Evolutionary conservation across 2,113 vertebrate genomes (phyloP).

Genomic region (Dipodomys spectabilis): DNA sequence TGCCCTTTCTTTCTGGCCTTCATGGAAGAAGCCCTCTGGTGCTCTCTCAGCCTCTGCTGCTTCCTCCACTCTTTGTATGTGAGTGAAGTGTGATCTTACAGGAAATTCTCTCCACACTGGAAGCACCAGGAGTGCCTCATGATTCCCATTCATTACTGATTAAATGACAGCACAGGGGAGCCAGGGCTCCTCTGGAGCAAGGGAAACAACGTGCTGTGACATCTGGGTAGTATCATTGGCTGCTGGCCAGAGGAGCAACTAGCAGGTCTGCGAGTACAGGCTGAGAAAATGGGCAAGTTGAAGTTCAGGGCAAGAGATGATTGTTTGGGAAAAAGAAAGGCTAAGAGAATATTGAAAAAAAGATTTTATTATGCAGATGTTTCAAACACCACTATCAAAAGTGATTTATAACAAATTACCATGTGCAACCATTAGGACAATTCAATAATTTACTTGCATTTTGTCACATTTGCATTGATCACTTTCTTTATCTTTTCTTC

Average conservation of each 20-base stretch:
- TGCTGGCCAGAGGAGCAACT: not conserved
- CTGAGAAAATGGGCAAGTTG: slow-evolving; percentile 61
- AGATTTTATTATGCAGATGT: not conserved
- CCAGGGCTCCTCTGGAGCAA: not conserved
- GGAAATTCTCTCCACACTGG: slow-evolving; percentile 37
- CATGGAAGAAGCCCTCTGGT: too few species aligned
- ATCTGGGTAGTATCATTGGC: slow-evolving; percentile 56
- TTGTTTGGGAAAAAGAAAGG: not conserved
- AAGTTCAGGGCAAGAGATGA: slow-evolving; percentile 51
- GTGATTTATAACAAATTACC: not conserved
- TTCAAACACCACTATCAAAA: slow-evolving; percentile 1
- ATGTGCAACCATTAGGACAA: not conserved
- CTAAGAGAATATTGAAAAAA: slow-evolving; percentile 19
- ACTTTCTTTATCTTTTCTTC: not conserved
- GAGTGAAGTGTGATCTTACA: slow-evolving; percentile 32
- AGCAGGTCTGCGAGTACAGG: slow-evolving; percentile 58
- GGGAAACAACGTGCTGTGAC: slow-evolving; percentile 19
- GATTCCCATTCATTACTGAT: slow-evolving; percentile 66
- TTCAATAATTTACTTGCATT: not conserved
- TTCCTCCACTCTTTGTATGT: not conserved
- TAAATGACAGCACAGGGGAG: slow-evolving; percentile 31
- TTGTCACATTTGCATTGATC: not conserved
- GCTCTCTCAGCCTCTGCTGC: not conserved
- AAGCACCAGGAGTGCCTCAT: not conserved
- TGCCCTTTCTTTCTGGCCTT: not conserved